A percentile compares a stretch with the other conserved stretches of the same genome.
Evolutionary conservation across 2,797 vertebrate genomes (phyloP).

Genomic region (Carcharodon carcharias): DNA sequence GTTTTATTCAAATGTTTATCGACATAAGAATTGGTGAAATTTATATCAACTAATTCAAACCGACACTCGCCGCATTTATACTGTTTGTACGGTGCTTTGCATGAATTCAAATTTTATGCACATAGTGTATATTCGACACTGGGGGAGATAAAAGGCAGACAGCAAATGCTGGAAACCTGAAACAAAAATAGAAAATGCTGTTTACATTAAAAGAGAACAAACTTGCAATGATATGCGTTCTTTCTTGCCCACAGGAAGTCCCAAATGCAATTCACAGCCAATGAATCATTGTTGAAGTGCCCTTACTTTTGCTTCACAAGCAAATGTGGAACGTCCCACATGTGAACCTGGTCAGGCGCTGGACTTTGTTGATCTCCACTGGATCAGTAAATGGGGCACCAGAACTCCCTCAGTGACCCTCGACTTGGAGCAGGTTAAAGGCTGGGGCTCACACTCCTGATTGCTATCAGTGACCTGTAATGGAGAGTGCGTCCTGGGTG

Average conservation of each 20-base stretch:
- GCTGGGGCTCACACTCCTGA: neutral
- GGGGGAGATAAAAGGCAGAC: neutral
- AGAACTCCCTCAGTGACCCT: too few species aligned
- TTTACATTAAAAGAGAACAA: neutral
- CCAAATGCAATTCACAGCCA: neutral
- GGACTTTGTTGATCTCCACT: neutral
- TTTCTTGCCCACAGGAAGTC: neutral
- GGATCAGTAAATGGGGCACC: too few species aligned
- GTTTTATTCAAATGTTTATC: conserved; percentile 5
- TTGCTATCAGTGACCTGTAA: neutral
- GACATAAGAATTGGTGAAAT: conserved; percentile 20
- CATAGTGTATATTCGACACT: neutral
- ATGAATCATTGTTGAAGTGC: neutral
- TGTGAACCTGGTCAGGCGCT: neutral
- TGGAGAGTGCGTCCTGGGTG: neutral
- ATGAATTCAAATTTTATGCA: neutral
- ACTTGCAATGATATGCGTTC: neutral
- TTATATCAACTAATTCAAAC: neutral
- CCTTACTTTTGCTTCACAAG: neutral
- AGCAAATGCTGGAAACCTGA: neutral
- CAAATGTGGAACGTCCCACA: neutral
- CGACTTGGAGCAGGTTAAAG: neutral
- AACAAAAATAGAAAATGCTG: neutral
- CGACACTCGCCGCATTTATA: neutral
- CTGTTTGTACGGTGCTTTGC: neutral